Evolutionary conservation across 2,888 invertebrate genomes (phyloP), one percentile per base, ranked within the genome.

Genomic region (Molorchus minor): DNA sequence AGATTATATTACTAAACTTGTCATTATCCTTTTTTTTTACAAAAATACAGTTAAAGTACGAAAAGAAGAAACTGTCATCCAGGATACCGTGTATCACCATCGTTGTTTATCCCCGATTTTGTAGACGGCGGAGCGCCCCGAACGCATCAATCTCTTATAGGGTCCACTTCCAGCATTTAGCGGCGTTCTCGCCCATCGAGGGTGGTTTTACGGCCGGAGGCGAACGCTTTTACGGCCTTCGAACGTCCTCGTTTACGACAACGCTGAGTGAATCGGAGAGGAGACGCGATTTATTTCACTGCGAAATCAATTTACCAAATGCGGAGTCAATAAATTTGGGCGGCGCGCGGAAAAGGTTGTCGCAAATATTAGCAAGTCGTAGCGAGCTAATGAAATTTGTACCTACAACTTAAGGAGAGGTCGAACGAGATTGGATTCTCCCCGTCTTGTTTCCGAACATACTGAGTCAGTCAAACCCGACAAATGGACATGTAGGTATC

Each of bases 261-360:
- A 67, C 55, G 65, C 64, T 64, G 68, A 70, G 66, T 70, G 70
- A 70, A 69, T 70, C 67, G 66, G 62, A 65, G 70, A 49, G 58
- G 55, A 60, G 61, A 25, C 7, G 25, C 38, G 52, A 52, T 52
- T 52, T 41, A 52, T 41, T 52, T 41, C 41, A 12, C 40, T 17
- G 41, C 52, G 13, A 30, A 52, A 52, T 52, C 52, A 52, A 52
- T 52, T 52, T 52, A 30, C 30, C 15, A 30, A 52, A 41, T 29
- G 30, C 21, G 52, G 30, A 13, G 29, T 36, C 41, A 30, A 52
- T 49, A 49, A 49, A 49, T 52, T 41, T 30, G n/a, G 29, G n/a
- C 41, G 15, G 12, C 41, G 17, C 25, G 52, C 20, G 19, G 35
- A 8, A 33, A 36, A 36, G 8, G 13, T 36, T 36, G n/a, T 2